Base-by-base conservation (phyloP, 2,113 vertebrate species). In the Atherinomorus stipes region DNA sequence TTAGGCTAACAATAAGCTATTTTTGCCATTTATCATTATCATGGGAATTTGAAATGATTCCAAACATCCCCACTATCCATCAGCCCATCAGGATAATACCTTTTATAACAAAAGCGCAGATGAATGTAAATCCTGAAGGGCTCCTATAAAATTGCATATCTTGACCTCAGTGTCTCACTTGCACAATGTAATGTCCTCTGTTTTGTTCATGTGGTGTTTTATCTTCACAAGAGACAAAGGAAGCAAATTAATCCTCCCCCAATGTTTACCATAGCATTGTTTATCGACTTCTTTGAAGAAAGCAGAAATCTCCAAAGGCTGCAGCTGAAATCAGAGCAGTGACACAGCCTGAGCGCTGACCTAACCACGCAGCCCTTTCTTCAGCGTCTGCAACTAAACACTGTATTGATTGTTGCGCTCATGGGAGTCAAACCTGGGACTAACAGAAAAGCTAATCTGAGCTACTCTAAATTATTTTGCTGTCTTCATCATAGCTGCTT, bases 381-480 rank as follows among this genome's bases (percentile, higher is more conserved):
- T 49, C 45, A 45, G 58, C 34, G 52, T 78, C 77, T 86, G 61
- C 78, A 84, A 76, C 71, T 82, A 85, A 71, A 72, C 76, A 40
- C 58, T 19, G n/a, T 75, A 92, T 90, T 75, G 85, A 93, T 92
- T 64, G 15, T 22, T 25, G 8, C 26, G 60, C 68, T 79, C 31
- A 0, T 52, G 80, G 77, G 85, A 89, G 67, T 89, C 77, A 67
- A 85, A 80, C 64, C 71, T 80, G 81, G 73, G 85, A 82, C 85
- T 65, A 76, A 87, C 12, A 65, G 42, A 88, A 85, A 68, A 71
- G 74, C 60, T 73, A 64, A 61, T 76, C 82, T 74, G 71, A 87
- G 75, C 76, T 84, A 59, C 85, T 91, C 81, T 81, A 82, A 91
- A 89, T 91, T 85, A 93, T 91, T 87, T 88, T 78, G 59, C 86